These are phyloP conservation scores for Sebastes steindachneri DNA, from an alignment of 2,797 vertebrate genomes.

Conservation along the genomic window DNA sequence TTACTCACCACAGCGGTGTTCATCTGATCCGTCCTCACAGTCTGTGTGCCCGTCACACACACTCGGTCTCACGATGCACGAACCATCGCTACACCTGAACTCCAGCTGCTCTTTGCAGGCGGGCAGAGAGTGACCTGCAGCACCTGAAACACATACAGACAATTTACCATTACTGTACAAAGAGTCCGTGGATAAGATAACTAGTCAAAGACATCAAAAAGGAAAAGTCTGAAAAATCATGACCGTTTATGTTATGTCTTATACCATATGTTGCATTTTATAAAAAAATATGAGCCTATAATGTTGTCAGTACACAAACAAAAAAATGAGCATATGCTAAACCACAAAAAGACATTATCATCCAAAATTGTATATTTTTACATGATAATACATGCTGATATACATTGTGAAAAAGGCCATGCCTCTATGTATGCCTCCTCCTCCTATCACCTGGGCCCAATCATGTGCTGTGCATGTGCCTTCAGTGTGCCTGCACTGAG, in stretches of 20 bases:
- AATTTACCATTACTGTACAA: background rate
- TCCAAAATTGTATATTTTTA: background rate
- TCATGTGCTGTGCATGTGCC: no score
- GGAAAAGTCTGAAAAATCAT: no score
- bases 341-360: background rate
- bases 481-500: no score
- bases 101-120: conserved; percentile 37
- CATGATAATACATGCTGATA: background rate
- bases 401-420: background rate
- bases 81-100: conserved; percentile 76
- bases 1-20: conserved; percentile 81
- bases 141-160: conserved; percentile 14
- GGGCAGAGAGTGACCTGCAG: conserved; percentile 15
- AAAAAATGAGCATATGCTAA: background rate
- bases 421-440: rapidly evolving
- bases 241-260: no score
- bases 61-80: conserved; percentile 62
- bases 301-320: background rate
- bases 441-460: rapidly evolving
- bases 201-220: background rate
- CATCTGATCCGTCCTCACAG: conserved; percentile 83
- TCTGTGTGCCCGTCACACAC: conserved; percentile 81
- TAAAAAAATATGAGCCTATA: background rate
- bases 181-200: background rate
- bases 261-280: background rate